Base-by-base conservation (phyloP, 2,113 vertebrate species). In the Amblyornis subalaris region DNA sequence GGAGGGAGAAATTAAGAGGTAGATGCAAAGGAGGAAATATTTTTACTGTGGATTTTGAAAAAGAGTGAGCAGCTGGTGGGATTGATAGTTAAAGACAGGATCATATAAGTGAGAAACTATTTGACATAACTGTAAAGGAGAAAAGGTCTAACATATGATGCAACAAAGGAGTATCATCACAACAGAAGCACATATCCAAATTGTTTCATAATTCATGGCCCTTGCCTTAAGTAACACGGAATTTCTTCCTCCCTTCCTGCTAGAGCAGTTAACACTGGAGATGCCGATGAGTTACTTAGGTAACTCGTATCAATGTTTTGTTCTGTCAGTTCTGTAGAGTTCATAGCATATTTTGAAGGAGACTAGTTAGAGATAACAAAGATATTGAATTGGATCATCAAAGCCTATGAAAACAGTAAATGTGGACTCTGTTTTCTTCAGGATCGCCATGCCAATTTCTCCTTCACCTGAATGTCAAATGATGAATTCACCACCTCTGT, bases 81-180 rank as follows among this genome's bases (percentile, higher is more conserved):
- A 73, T 7, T 86, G 58, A 64, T 44, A 91, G 19, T 72, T 90
- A 71, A 61, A 75, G 40, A 73, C 4, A 70, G 40, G 19, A 18
- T 81, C 33, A 70, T 62, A 84, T 51, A 86, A 57, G 3, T 29
- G 8, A 84, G 25, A 71, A 91, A 57, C 19, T 84, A 61, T 54
- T 72, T 70, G 53, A 73, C 5, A 18, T 45, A 79, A 53, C 26
- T 57, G 31, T 73, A 93, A 77, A 47, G 28, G 17, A 86, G 54
- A 65, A 91, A 70, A 84, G 8, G 31, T 77, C 55, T 84, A 89
- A 45, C 45, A 74, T 12, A 50, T 61, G 28, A 48, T 65, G 31
- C 1, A 5, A 44, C 9, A 85, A 54, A 66, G 62, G 1, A 36
- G 1, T 31, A 74, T 28, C 1, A 1, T 72, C 12, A 26, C 1